A percentile compares a stretch with the other conserved stretches of the same genome.
Conservation (phyloP, 1,140 invertebrate genomes). For the Drosophila saltans region DNA sequence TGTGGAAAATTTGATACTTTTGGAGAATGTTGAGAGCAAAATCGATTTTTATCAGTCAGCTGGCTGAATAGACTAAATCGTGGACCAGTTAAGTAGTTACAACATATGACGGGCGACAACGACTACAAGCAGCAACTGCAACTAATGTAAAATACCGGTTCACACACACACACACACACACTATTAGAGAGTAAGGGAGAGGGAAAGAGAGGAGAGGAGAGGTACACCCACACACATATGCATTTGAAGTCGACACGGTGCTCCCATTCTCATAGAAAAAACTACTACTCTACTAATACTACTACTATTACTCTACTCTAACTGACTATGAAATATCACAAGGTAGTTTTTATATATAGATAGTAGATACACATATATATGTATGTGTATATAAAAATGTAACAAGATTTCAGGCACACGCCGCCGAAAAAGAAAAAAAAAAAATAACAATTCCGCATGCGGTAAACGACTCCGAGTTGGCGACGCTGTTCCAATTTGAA, state of each 20-base stretch:
- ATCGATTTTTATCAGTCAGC: conserved; percentile 22
- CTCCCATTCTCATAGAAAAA: conserved; percentile 65
- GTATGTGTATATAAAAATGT: conserved; percentile 20
- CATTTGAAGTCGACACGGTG: conserved; percentile 47
- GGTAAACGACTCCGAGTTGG: conserved; percentile 26
- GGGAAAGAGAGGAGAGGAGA: conserved; percentile 7
- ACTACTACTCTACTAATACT: conserved; percentile 5
- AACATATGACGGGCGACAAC: conserved; percentile 9
- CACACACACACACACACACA: conserved; percentile 37
- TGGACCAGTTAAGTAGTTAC: conserved; percentile 19
- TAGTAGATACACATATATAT: conserved; percentile 9
- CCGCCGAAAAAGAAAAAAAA: conserved; percentile 34
- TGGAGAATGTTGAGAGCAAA: conserved; percentile 17
- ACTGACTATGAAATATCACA: conserved; percentile 18
- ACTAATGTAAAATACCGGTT: conserved; percentile 67
- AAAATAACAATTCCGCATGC: conserved; percentile 53
- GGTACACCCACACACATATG: conserved; percentile 25
- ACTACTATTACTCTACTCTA: background rate
- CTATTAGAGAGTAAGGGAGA: conserved; percentile 34
- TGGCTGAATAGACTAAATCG: conserved; percentile 1
- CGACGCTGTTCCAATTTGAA: conserved; percentile 70
- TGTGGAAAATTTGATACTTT: conserved; percentile 4
- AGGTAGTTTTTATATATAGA: conserved; percentile 3
- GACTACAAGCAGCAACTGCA: conserved; percentile 31
- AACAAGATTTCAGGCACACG: conserved; percentile 48